Percentiles rank a stretch among this genome's conserved stretches.
phyloP scores from a whole-genome alignment of 1,140 invertebrate species.

The Diorhabda carinulata region DNA sequence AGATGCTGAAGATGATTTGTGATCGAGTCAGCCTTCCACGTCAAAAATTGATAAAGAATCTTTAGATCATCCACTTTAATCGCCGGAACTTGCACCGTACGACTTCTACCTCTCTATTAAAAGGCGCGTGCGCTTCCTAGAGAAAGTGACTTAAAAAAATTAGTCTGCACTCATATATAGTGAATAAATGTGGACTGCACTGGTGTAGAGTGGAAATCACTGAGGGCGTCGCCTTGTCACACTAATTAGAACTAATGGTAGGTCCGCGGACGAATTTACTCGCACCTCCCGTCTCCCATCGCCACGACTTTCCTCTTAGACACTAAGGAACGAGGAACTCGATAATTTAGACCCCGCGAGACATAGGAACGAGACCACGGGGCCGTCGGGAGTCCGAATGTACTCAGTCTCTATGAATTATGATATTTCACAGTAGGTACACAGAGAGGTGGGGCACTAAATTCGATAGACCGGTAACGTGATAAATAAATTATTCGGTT shows the following conservation, averaged over 20 bases:
- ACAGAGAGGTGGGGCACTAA: background rate
- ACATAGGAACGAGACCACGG: slow-evolving; percentile 15
- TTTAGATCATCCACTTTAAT: too few relatives aligned
- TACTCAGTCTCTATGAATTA: slow-evolving; percentile 24
- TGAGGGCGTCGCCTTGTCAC: slow-evolving; percentile 31
- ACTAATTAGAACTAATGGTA: slow-evolving; percentile 38
- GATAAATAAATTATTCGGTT: background rate
- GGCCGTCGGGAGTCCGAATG: slow-evolving; percentile 15
- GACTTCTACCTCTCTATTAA: background rate
- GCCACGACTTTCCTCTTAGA: background rate
- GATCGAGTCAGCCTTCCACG: too few relatives aligned
- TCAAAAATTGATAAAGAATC: too few relatives aligned
- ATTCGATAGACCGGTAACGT: background rate
- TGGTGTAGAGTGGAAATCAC: background rate
- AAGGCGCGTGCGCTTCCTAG: background rate
- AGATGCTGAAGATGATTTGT: too few relatives aligned
- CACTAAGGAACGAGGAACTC: slow-evolving; percentile 27
- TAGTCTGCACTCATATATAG: too few relatives aligned
- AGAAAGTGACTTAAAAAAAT: too few relatives aligned
- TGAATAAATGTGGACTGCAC: too few relatives aligned
- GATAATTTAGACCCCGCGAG: slow-evolving; percentile 31
- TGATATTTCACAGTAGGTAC: slow-evolving; percentile 10
- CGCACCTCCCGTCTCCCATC: background rate
- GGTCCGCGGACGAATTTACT: slow-evolving; percentile 29
- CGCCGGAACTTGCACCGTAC: background rate